phyloP scores from a whole-genome alignment of 1,140 invertebrate species.

The Caenorhabditis elegans region DNA sequence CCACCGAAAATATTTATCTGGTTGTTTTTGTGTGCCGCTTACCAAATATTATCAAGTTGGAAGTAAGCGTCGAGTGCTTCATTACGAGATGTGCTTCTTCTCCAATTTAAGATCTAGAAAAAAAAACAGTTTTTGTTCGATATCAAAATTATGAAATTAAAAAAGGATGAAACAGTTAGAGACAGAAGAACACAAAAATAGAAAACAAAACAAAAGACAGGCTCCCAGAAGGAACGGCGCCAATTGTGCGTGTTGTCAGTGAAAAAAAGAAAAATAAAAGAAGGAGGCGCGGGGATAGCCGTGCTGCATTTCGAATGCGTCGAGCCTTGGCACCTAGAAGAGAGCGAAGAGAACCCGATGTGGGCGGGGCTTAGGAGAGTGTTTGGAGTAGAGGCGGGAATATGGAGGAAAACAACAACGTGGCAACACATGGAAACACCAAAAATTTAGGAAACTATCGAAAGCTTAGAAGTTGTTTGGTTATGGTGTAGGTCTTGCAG shows the following conservation, averaged over 20 bases:
- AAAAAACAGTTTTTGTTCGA: no score
- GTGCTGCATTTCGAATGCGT: slow-evolving; percentile 17
- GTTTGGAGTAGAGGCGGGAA: not conserved
- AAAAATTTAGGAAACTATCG: no score
- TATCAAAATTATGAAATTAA: no score
- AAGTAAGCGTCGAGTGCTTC: slow-evolving; percentile 23
- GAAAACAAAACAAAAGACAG: not conserved
- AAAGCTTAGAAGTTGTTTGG: no score
- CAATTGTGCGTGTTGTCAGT: slow-evolving; percentile 27
- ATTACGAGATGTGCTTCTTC: not conserved
- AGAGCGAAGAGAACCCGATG: not conserved
- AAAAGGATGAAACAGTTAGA: not conserved
- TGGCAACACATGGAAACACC: not conserved
- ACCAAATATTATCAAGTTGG: slow-evolving; percentile 22
- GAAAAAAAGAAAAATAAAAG: not conserved
- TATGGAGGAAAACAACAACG: not conserved
- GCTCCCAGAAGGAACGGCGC: not conserved
- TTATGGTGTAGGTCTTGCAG: no score
- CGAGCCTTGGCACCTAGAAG: slow-evolving; percentile 30
- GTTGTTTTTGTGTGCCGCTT: not conserved
- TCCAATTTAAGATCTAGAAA: not conserved
- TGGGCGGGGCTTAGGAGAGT: not conserved
- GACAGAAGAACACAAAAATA: not conserved
- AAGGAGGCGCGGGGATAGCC: not conserved
- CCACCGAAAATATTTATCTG: no score